These are phyloP conservation scores for Strigamia transsilvanica DNA, from an alignment of 2,888 invertebrate genomes.

Conservation along the genomic window DNA sequence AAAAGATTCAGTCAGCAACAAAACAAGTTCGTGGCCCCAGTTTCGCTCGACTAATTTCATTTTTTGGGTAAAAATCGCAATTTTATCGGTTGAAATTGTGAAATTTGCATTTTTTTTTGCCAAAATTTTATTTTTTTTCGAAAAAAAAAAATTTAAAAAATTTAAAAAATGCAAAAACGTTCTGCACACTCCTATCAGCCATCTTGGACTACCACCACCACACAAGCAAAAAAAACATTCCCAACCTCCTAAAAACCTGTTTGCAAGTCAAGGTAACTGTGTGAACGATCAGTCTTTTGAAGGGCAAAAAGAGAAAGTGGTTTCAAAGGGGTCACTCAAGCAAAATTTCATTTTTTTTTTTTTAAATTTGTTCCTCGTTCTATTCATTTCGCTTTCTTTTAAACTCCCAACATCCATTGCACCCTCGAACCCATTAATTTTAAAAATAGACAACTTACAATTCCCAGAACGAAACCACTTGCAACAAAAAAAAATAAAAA, in stretches of 20 bases:
- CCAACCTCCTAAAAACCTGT: conserved; percentile 35
- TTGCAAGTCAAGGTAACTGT: conserved; percentile 42
- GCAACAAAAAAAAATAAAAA: background rate
- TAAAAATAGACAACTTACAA: background rate
- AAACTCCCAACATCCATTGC: background rate
- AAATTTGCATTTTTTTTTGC: too few relatives aligned
- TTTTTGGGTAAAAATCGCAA: background rate
- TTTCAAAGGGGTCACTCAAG: conserved; percentile 39
- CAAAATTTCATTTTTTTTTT: conserved; percentile 19
- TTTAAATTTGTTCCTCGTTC: background rate
- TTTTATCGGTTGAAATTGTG: too few relatives aligned
- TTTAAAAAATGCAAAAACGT: background rate
- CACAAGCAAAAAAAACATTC: background rate
- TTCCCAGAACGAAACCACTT: conserved; percentile 15
- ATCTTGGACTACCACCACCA: background rate
- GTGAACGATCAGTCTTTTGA: conserved; percentile 36
- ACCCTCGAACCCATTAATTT: conserved; percentile 17
- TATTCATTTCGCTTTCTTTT: conserved; percentile 14
- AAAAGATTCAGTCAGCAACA: background rate
- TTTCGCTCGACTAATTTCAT: background rate
- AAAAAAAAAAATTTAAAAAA: too few relatives aligned
- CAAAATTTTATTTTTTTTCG: too few relatives aligned
- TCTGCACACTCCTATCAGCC: background rate
- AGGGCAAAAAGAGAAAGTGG: conserved; percentile 39
- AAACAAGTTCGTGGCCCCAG: background rate